Conservation (phyloP, 2,113 vertebrate genomes). For the Ictalurus punctatus region DNA sequence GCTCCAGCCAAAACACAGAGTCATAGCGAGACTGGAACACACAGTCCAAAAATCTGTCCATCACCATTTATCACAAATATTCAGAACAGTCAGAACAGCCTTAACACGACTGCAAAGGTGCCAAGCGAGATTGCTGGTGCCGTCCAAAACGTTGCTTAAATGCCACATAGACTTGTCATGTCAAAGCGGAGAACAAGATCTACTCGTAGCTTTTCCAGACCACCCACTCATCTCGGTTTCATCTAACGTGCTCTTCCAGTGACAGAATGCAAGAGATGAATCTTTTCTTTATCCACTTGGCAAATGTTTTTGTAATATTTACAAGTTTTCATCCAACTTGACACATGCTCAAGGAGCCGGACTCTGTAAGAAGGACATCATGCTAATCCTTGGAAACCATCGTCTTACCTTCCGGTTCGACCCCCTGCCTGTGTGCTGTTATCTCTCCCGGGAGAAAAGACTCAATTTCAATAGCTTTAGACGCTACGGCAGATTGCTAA, state of each 20-base stretch:
- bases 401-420: neutral
- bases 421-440: conserved; percentile 6
- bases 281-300: neutral
- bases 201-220: neutral
- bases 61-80: conserved; percentile 9
- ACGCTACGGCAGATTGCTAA: conserved; percentile 19
- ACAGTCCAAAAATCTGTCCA: neutral
- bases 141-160: neutral
- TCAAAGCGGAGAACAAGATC: neutral
- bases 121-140: neutral
- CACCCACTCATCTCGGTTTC: neutral
- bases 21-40: neutral
- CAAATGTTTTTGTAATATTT: neutral
- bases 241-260: neutral
- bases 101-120: neutral
- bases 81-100: neutral
- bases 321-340: neutral
- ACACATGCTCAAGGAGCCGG: neutral
- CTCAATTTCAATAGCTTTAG: conserved; percentile 7
- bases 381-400: neutral
- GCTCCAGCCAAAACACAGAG: neutral
- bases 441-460: neutral
- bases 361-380: neutral
- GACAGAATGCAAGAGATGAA: neutral
- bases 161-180: too few species aligned